Evolutionary conservation across 2,797 vertebrate genomes (phyloP).

Genomic region (Sebastes nivosus): DNA sequence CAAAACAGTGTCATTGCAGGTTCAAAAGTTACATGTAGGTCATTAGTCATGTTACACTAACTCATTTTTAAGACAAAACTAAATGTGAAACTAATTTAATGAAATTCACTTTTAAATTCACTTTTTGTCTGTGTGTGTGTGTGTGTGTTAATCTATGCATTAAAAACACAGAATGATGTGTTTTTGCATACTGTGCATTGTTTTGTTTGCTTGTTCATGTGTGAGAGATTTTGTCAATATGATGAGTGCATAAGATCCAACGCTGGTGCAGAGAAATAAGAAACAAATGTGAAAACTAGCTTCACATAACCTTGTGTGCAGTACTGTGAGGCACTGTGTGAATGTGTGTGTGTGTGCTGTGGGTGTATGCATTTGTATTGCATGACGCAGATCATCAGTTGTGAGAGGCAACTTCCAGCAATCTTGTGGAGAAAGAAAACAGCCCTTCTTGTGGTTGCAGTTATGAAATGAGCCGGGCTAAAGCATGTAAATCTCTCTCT

Average conservation of each 20-base stretch:
- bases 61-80: not conserved
- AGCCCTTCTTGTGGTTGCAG: constrained; percentile 17
- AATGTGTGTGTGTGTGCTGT: constrained; percentile 1
- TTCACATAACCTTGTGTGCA: not conserved
- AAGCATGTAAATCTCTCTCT: constrained; percentile 22
- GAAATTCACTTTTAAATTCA: not conserved
- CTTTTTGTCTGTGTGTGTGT: not conserved
- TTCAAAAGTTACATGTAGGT: not conserved
- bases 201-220: not conserved
- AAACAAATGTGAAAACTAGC: not conserved
- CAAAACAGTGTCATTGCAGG: not conserved
- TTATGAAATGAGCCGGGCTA: constrained; percentile 12
- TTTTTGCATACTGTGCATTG: not conserved
- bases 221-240: not conserved
- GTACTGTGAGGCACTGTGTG: not conserved
- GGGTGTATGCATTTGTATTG: constrained; percentile 21
- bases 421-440: constrained; percentile 24
- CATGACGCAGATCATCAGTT: constrained; percentile 34
- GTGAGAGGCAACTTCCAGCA: constrained; percentile 16
- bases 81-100: not conserved
- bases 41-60: too few relatives aligned
- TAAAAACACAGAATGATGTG: not conserved
- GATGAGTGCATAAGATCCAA: not conserved
- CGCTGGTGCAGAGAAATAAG: not conserved
- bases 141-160: not conserved